Conservation (phyloP, 2,113 vertebrate species). For the Paradisaea rubra region DNA sequence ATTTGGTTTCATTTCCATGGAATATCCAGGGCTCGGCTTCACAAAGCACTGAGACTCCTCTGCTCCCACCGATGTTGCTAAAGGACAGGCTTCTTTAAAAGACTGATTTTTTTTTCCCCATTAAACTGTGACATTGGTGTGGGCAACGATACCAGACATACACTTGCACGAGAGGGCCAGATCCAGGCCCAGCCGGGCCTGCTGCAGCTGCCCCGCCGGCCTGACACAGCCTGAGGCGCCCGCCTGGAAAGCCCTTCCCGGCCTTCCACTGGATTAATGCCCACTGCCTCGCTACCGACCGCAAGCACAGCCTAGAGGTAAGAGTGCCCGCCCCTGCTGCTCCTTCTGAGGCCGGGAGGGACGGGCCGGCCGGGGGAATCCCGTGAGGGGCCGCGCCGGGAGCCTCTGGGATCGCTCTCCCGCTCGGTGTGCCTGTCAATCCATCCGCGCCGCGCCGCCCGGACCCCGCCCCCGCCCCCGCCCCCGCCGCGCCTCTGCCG, state of each 20-base stretch:
- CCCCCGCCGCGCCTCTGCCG: not conserved
- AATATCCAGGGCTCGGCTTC: not conserved
- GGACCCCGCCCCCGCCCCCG: not conserved
- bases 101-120: accelerated
- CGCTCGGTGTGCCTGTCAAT: not conserved
- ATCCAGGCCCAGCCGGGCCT: not conserved
- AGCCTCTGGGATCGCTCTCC: accelerated
- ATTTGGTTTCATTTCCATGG: not conserved
- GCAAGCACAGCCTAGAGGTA: not conserved
- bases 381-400: not conserved
- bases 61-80: not conserved
- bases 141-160: not conserved
- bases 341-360: not conserved
- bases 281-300: not conserved
- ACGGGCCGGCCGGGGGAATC: not conserved
- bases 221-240: not conserved
- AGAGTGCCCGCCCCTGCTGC: not conserved
- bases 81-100: not conserved
- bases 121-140: not conserved
- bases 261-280: not conserved
- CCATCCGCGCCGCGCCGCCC: not conserved
- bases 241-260: not conserved
- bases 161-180: not conserved
- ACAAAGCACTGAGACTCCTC: not conserved
- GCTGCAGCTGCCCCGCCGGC: not conserved